Evolutionary conservation across 35 echinoderm and acorn worm genomes (phyloP), one percentile per base, ranked within the genome.

Genomic region (Lytechinus pictus): DNA sequence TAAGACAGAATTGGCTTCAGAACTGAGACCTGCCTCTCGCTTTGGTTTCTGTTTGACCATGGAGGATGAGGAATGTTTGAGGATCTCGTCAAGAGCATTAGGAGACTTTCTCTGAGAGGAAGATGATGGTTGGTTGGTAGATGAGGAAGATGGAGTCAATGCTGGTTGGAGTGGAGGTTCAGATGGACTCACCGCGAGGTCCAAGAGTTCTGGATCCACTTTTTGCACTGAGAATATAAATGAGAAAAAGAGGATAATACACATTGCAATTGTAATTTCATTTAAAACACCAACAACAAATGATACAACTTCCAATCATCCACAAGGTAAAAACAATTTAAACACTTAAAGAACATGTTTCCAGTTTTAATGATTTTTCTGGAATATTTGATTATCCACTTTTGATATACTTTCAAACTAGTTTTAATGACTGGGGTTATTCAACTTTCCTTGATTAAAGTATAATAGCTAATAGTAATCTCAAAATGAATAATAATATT

Each of bases 1-100:
- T 27, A 99, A 95, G 21, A 97, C 95, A 19, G 87, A 72, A 58
- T 97, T 96, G 33, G 98, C 96, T 72, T 99, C 98, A 52, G 55
- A 60, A 89, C 98, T 99, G 52, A 99, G 94, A 12, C 92, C 91
- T 0, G 94, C 86, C 29, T 99, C 98, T 86, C 97, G 54, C 94
- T 99, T 96, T 27, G 86, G 86, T 9, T 91, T 95, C 94, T 99
- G 97, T 53, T 94, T 91, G 16, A 99, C 98, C 97, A 97, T 99
- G 86, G 97, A 97, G 9, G 96, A 97, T 21, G 96, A 87, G 6
- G 97, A 96, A 92, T 96, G 97, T 94, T 97, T 99, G 95, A 99
- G 94, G 95, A 99, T 99, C 96, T 97, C 97, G 54, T 97, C 98
- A 88, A 99, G 89, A 12, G 98, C 96, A 57, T 96, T 99, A 54